Base-by-base conservation (phyloP, 2,888 invertebrate species). In the Oithona nana region DNA sequence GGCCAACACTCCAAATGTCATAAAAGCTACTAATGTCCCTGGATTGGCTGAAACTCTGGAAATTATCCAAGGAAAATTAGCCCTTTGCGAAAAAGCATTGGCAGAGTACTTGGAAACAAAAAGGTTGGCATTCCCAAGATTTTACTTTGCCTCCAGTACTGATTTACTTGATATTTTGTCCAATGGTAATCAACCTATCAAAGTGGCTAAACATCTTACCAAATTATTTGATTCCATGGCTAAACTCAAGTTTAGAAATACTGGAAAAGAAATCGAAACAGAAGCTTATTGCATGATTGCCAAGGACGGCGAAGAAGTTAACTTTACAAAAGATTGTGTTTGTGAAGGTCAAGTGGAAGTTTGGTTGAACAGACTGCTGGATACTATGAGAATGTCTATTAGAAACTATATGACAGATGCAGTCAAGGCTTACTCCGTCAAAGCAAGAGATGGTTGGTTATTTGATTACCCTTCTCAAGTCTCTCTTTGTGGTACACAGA, bases 31-130 rank as follows among this genome's bases (percentile, higher is more conserved):
- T 2, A 93, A 90, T 71, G 84, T 83, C 71, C 79, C 82, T 22
- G 88, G 88, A 11, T 78, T 95, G 64, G 82, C 84, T 55, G 81
- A 83, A 64, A 79, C 81, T 65, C 76, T 95, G 54, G 93, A 94
- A 69, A 76, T 77, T 60, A 75, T 94, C 57, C 93, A 94, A 72
- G 82, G 81, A 67, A 84, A 88, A 71, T 76, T 95, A 65, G 83
- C 85, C 0, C 79, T 94, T 29, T 95, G 95, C 73, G 95, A 95
- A 75, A 95, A 95, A 75, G 94, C 94, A 11, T 76, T 95, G 65
- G 93, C 94, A 28, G 93, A 95, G 73, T 95, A 95, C 75, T 79
- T 95, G 69, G 94, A 95, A 78, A 94, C 94, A 0, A 95, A 95
- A 74, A 79, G 95, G 69, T 76, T 95, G 63, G 92, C 93, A 2